Evolutionary conservation across 2,797 vertebrate species (phyloP), one percentile per base, ranked within the genome.

Genomic region (Poliocrania exsul): DNA sequence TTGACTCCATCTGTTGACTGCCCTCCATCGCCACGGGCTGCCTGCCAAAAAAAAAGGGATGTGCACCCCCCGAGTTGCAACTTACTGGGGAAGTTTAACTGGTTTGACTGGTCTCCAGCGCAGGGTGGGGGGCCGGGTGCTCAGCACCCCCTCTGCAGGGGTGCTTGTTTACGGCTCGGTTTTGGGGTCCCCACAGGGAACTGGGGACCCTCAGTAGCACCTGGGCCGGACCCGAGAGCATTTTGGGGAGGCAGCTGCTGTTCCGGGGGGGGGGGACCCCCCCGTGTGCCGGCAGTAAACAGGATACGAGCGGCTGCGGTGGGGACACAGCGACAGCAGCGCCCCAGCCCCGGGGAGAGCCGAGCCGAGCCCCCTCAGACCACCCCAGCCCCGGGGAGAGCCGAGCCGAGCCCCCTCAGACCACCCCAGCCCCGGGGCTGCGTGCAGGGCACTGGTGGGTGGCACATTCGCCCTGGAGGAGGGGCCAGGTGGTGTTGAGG

Each of bases 241-340:
- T 44, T 57, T 69, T 29, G 35, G 83, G 92, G 87, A 70, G 87
- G 67, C 3, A 26, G 25, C 42, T 13, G 61, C 16, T 66, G 88
- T 89, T 90, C 93, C 86, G 86, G 88, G 79, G 78, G 7, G 80
- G 26, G 64, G 61, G 31, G 8, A 72, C 60, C 62, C 75, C 78
- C 82, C 74, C 53, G 29, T 6, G 40, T 2, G 16, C 57, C 38
- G 6, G 37, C 66, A 1, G 70, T 72, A 70, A 89, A 77, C 88
- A 81, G 95, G 92, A 94, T 89, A 94, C 78, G 37, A 60, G 77
- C 14, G 53, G 50, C 61, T 51, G 86, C 33, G 67, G 90, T 4
- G 67, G 13, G 44, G 80, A 37, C 29, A 15, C 54, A 17, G 77
- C 58, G 16, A 29, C 40, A 28, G 82, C 88, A 70, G 16, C 78